A percentile compares a stretch with the other conserved stretches of the same genome.
Evolutionary conservation across 2,797 vertebrate species (phyloP).

Genomic region (Furcifer pardalis): DNA sequence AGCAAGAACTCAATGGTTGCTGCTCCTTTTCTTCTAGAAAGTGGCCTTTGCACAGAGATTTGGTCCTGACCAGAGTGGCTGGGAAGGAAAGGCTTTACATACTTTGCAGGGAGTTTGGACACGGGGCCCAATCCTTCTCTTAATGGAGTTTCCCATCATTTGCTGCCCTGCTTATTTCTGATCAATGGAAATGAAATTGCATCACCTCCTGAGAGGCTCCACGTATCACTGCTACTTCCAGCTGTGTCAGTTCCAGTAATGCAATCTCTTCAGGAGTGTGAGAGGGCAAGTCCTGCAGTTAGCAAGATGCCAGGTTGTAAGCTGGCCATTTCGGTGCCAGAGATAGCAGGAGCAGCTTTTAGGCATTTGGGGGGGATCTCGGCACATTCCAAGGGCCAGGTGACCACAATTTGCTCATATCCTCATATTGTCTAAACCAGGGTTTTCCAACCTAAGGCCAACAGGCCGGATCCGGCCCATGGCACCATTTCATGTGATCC

Average conservation of each 20-base stretch:
- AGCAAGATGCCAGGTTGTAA: constrained; percentile 74
- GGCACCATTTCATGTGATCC: too few relatives aligned
- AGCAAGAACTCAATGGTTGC: background rate
- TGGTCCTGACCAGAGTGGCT: too few relatives aligned
- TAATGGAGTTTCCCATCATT: constrained; percentile 88
- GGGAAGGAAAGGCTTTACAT: background rate
- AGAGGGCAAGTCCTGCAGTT: constrained; percentile 81
- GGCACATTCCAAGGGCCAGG: background rate
- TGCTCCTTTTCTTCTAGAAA: constrained; percentile 23
- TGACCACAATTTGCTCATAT: too few relatives aligned
- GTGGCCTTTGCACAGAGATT: background rate
- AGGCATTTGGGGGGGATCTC: too few relatives aligned
- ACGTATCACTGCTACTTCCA: constrained; percentile 73
- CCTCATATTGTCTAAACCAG: too few relatives aligned
- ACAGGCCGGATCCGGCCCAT: too few relatives aligned
- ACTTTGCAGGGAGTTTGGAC: constrained; percentile 26
- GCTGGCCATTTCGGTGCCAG: constrained; percentile 75
- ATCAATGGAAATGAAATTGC: constrained; percentile 89
- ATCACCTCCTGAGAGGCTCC: constrained; percentile 82
- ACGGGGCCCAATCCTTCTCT: constrained; percentile 72
- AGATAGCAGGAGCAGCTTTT: constrained; percentile 25
- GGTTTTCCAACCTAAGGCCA: too few relatives aligned
- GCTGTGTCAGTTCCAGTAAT: constrained; percentile 86
- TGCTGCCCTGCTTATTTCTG: constrained; percentile 86
- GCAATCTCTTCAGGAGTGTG: constrained; percentile 82